phyloP scores from a whole-genome alignment of 92 coral and sea anemone species.

The Epizoanthus ramosus region DNA sequence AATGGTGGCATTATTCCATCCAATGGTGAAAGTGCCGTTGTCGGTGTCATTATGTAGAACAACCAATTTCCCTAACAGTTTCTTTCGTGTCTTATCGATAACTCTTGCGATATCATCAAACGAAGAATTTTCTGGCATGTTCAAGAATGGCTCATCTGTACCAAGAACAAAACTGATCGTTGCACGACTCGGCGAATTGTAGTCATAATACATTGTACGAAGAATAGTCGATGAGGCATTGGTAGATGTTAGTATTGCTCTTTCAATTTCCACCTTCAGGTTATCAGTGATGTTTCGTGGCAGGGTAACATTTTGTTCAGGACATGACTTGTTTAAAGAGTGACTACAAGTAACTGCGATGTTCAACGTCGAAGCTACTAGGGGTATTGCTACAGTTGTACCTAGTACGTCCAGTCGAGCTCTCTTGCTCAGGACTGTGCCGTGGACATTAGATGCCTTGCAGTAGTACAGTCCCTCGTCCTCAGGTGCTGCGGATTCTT shows the following conservation, averaged over 20 bases:
- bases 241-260: neutral
- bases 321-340: neutral
- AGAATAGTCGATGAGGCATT: neutral
- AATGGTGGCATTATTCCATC: slow-evolving; percentile 13
- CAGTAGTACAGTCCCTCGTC: slow-evolving; percentile 54
- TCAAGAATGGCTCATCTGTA: slow-evolving; percentile 14
- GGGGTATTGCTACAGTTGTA: slow-evolving; percentile 37
- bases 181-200: neutral
- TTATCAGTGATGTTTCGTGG: neutral
- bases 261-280: neutral
- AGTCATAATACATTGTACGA: neutral
- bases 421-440: slow-evolving; percentile 33
- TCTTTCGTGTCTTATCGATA: slow-evolving; percentile 12
- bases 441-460: slow-evolving; percentile 45
- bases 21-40: neutral
- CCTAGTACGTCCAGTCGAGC: slow-evolving; percentile 47
- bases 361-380: slow-evolving; percentile 26
- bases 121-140: neutral
- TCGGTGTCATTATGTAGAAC: slow-evolving; percentile 2
- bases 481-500: neutral
- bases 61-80: slow-evolving; percentile 18
- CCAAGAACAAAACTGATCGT: slow-evolving; percentile 3
- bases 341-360: neutral
- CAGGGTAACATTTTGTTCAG: slow-evolving; percentile 6
- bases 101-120: neutral